phyloP scores from a whole-genome alignment of 2,888 invertebrate genomes.

The Hyposoter didymator region DNA sequence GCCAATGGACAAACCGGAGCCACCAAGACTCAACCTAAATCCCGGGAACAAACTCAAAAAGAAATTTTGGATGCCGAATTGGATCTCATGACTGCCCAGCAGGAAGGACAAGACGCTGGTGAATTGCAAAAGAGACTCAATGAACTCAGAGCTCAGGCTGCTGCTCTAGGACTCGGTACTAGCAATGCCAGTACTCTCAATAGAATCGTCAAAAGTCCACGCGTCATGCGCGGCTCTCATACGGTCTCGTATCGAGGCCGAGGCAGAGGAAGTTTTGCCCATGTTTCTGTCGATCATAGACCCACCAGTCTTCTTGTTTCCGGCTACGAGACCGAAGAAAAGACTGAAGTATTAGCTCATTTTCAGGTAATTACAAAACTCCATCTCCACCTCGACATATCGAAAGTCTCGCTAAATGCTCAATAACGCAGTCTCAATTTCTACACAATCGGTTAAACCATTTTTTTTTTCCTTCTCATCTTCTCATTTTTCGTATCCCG shows the following conservation, averaged over 20 bases:
- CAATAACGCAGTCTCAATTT: no score
- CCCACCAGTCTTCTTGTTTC: conserved; percentile 94
- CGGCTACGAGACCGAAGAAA: conserved; percentile 94
- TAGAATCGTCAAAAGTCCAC: conserved; percentile 75
- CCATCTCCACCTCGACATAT: background rate
- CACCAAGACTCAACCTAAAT: conserved; percentile 86
- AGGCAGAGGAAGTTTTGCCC: conserved; percentile 83
- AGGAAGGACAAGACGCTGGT: conserved; percentile 94
- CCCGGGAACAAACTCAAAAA: conserved; percentile 93
- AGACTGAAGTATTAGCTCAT: conserved; percentile 91
- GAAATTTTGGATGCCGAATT: conserved; percentile 96
- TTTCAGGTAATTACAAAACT: conserved; percentile 89
- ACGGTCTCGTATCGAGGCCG: conserved; percentile 80
- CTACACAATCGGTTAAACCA: background rate
- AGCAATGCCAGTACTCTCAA: conserved; percentile 69
- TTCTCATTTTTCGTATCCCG: background rate
- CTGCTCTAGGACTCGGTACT: conserved; percentile 83
- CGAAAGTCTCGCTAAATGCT: background rate
- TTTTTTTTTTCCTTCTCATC: no score
- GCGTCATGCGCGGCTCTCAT: conserved; percentile 78
- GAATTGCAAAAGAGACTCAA: conserved; percentile 90
- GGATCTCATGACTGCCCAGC: conserved; percentile 95
- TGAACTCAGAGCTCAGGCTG: conserved; percentile 88
- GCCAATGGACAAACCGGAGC: conserved; percentile 85
- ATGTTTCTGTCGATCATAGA: conserved; percentile 92